These are phyloP conservation scores for Pterobdella sp. DNA, from an alignment of 2,888 invertebrate genomes.

Conservation along the genomic window DNA sequence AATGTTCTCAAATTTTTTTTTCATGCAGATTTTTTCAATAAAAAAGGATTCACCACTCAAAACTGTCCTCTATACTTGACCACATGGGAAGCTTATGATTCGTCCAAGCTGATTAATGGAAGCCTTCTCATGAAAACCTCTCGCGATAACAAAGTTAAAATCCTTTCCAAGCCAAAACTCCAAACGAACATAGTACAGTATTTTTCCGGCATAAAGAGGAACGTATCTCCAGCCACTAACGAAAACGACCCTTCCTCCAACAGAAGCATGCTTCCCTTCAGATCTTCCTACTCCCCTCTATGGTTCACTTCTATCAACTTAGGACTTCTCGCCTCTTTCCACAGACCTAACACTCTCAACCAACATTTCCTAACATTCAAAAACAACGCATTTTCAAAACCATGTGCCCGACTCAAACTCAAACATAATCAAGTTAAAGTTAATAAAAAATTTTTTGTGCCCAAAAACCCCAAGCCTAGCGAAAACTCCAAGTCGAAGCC, in stretches of 20 bases:
- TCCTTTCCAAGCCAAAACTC: too few species aligned
- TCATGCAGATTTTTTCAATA: too few species aligned
- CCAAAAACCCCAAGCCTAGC: neutral
- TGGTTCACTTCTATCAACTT: slow-evolving; percentile 6
- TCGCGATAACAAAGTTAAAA: too few species aligned
- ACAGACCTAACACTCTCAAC: slow-evolving; percentile 1
- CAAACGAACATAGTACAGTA: neutral
- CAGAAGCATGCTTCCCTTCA: neutral
- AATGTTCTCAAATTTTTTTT: too few species aligned
- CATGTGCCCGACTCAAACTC: neutral
- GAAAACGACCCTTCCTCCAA: neutral
- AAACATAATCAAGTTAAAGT: neutral
- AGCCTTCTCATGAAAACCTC: too few species aligned
- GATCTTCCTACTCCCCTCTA: slow-evolving; percentile 4
- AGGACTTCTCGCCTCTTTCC: neutral
- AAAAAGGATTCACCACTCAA: too few species aligned
- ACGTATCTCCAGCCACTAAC: neutral
- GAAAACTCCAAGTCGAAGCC: neutral
- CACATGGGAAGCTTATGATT: too few species aligned
- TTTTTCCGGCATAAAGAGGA: neutral
- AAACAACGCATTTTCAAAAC: neutral
- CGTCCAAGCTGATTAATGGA: too few species aligned
- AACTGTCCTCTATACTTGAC: too few species aligned
- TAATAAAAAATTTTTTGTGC: neutral
- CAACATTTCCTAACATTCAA: neutral